Conservation (phyloP, 92 coral and sea anemone species). For the Porites cylindrica region DNA sequence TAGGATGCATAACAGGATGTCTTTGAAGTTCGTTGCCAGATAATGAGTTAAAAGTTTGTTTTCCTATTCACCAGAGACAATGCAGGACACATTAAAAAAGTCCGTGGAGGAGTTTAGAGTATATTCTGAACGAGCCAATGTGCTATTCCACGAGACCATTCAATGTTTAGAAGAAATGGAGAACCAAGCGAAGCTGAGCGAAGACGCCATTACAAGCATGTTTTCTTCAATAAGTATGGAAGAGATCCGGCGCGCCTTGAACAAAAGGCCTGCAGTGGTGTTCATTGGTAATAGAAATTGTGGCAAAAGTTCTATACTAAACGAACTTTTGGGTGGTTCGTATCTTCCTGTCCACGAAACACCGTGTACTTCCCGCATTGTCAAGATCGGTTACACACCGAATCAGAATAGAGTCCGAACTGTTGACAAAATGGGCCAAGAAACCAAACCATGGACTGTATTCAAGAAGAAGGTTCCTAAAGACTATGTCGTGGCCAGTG, state of each 20-base stretch:
- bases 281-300: conserved; percentile 75
- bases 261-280: conserved; percentile 48
- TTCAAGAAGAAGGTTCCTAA: conserved; percentile 21
- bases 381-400: conserved; percentile 42
- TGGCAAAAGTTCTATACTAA: conserved; percentile 69
- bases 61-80: neutral
- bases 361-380: conserved; percentile 73
- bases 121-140: conserved; percentile 37
- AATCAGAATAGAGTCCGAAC: conserved; percentile 29
- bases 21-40: too few relatives aligned
- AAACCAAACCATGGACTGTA: neutral
- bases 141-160: conserved; percentile 47
- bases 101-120: conserved; percentile 47
- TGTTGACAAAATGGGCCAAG: conserved; percentile 14
- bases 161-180: conserved; percentile 58
- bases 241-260: conserved; percentile 34
- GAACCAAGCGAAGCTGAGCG: conserved; percentile 20
- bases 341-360: conserved; percentile 61
- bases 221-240: conserved; percentile 42
- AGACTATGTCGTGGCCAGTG: conserved; percentile 34
- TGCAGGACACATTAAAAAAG: conserved; percentile 26
- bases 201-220: conserved; percentile 23
- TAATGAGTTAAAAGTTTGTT: neutral
- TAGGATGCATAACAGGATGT: too few relatives aligned
- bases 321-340: conserved; percentile 47